Conservation (phyloP, 2,888 invertebrate genomes). For the Orgyia antiqua region DNA sequence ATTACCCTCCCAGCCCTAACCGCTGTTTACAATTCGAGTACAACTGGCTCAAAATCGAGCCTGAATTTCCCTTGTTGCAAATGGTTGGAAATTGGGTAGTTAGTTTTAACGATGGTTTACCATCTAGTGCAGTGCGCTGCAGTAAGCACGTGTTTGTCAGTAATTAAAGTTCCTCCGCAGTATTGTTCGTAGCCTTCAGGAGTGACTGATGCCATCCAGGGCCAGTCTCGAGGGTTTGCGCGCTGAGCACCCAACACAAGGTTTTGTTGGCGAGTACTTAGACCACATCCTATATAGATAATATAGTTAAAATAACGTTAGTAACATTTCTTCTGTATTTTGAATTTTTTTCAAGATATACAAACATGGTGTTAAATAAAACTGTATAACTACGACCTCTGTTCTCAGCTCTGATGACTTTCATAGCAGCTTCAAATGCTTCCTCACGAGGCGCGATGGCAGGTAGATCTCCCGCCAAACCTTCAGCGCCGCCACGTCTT, state of each 20-base stretch:
- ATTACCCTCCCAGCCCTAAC: too few relatives aligned
- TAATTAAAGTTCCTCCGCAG: constrained; percentile 90
- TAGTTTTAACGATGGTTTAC: constrained; percentile 37
- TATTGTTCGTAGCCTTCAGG: constrained; percentile 78
- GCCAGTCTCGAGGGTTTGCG: constrained; percentile 85
- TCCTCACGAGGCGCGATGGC: constrained; percentile 70
- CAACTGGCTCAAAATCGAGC: too few relatives aligned
- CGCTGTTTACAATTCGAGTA: too few relatives aligned
- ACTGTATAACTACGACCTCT: too few relatives aligned
- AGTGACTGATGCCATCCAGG: constrained; percentile 90
- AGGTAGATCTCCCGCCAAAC: constrained; percentile 74
- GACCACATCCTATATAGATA: constrained; percentile 71
- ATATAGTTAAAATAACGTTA: too few relatives aligned
- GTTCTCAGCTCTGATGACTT: constrained; percentile 54
- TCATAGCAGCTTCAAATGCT: constrained; percentile 54
- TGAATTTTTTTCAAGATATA: too few relatives aligned
- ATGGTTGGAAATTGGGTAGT: too few relatives aligned
- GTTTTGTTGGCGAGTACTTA: constrained; percentile 66
- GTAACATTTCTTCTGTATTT: too few relatives aligned
- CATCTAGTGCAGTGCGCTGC: constrained; percentile 85
- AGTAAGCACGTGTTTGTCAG: constrained; percentile 86
- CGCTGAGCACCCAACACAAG: constrained; percentile 81
- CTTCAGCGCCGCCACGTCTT: constrained; percentile 44
- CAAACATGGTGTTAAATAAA: too few relatives aligned
- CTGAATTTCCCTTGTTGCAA: too few relatives aligned